A percentile compares a stretch with the other conserved stretches of the same genome.
Conservation (phyloP, 1,140 invertebrate species). For the Globodera ellingtonae region DNA sequence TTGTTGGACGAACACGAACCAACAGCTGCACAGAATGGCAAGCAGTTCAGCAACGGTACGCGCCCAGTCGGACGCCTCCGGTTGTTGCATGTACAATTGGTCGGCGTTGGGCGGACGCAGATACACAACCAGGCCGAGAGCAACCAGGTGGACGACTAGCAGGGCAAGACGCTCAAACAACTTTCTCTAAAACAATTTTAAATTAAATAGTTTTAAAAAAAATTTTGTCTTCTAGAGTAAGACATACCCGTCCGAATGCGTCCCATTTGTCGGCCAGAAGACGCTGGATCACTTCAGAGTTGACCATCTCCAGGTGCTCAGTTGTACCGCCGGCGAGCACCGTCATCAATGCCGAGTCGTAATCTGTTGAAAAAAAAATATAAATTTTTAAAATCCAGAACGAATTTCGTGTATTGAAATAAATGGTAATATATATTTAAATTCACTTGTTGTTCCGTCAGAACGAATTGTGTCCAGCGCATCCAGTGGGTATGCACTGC, state of each 20-base stretch:
- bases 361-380: slow-evolving; percentile 72
- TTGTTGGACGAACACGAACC: slow-evolving; percentile 86
- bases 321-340: slow-evolving; percentile 91
- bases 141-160: slow-evolving; percentile 81
- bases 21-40: slow-evolving; percentile 80
- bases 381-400: slow-evolving; percentile 1
- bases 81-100: slow-evolving; percentile 67
- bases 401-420: background rate
- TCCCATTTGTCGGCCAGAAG: slow-evolving; percentile 99
- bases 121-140: slow-evolving; percentile 84
- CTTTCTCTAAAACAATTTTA: slow-evolving; percentile 73
- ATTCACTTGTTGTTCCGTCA: slow-evolving; percentile 88
- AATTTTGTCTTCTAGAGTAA: slow-evolving; percentile 18
- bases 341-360: slow-evolving; percentile 96
- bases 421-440: background rate
- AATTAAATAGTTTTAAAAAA: slow-evolving; percentile 6
- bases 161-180: slow-evolving; percentile 87
- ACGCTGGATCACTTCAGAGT: slow-evolving; percentile 94
- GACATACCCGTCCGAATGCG: slow-evolving; percentile 85
- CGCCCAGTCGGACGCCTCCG: slow-evolving; percentile 66
- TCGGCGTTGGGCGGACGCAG: slow-evolving; percentile 74
- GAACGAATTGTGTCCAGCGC: slow-evolving; percentile 91
- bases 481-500: slow-evolving; percentile 92
- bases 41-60: slow-evolving; percentile 80
- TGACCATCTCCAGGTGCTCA: slow-evolving; percentile 96